Percentiles rank a stretch among this genome's conserved stretches.
These are phyloP conservation scores for Holotrichia oblita DNA, from an alignment of 1,140 invertebrate genomes.

Conservation along the genomic window DNA sequence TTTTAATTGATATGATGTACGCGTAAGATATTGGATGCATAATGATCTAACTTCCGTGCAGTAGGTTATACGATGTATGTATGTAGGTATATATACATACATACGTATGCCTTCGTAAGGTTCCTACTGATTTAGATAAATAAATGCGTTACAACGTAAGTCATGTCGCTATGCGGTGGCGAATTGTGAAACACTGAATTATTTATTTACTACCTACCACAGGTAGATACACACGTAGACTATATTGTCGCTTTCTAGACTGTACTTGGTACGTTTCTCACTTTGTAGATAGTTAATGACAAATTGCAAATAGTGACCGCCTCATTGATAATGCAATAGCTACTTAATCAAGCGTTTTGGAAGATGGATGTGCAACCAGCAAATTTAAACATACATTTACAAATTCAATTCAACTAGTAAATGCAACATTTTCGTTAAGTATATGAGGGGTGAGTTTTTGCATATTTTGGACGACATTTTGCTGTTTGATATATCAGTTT, in stretches of 20 bases:
- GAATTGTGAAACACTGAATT: slow-evolving; percentile 29
- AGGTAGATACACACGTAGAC: not conserved
- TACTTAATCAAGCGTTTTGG: too few relatives aligned
- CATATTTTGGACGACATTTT: too few relatives aligned
- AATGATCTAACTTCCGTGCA: slow-evolving; percentile 25
- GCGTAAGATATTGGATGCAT: slow-evolving; percentile 20
- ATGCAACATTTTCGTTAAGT: too few relatives aligned
- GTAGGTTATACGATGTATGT: not conserved
- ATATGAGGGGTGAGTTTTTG: too few relatives aligned
- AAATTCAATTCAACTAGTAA: too few relatives aligned
- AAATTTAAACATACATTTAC: too few relatives aligned
- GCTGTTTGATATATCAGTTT: too few relatives aligned
- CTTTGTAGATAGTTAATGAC: slow-evolving; percentile 9
- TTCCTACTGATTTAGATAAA: not conserved
- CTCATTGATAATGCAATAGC: not conserved
- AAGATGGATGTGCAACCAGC: too few relatives aligned
- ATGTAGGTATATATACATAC: not conserved
- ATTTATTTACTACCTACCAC: slow-evolving; percentile 19
- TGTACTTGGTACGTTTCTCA: not conserved
- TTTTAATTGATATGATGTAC: slow-evolving; percentile 30
- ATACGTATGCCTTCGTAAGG: not conserved
- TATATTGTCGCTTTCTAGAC: slow-evolving; percentile 23
- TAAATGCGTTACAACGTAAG: not conserved
- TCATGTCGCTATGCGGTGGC: not conserved
- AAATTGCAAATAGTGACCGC: slow-evolving; percentile 3